phyloP scores from a whole-genome alignment of 1,140 invertebrate genomes.

The Trialeurodes vaporariorum region DNA sequence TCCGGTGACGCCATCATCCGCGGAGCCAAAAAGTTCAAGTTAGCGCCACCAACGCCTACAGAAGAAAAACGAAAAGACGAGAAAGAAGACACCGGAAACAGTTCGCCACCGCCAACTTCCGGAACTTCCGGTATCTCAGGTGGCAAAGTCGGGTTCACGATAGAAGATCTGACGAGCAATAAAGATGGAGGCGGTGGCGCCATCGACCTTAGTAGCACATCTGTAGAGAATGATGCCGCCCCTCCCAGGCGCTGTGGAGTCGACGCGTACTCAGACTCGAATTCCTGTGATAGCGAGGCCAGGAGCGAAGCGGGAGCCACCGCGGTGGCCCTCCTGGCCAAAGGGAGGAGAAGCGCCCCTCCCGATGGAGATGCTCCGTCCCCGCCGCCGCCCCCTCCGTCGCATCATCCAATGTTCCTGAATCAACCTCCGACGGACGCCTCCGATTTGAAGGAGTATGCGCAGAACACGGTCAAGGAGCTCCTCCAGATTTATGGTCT shows the following conservation, averaged over 20 bases:
- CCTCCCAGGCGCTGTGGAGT: background rate
- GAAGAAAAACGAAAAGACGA: too few relatives aligned
- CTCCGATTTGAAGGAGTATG: constrained; percentile 41
- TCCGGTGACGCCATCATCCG: constrained; percentile 6
- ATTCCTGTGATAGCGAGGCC: constrained; percentile 20
- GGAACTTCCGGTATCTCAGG: too few relatives aligned
- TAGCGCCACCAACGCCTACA: background rate
- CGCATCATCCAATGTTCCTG: constrained; percentile 2
- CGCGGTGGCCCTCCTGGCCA: constrained; percentile 5
- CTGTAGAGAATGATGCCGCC: constrained; percentile 9
- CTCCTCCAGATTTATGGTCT: constrained; percentile 45
- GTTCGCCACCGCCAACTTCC: background rate
- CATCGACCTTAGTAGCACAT: constrained; percentile 26
- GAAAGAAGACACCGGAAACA: too few relatives aligned
- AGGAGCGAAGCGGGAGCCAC: constrained; percentile 8
- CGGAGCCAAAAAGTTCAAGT: background rate
- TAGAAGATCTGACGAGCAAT: constrained; percentile 5
- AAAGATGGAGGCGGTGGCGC: constrained; percentile 14
- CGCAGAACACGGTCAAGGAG: constrained; percentile 46
- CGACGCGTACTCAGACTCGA: constrained; percentile 9
- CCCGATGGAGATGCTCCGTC: constrained; percentile 8
- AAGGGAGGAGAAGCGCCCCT: constrained; percentile 4
- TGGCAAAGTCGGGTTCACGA: background rate
- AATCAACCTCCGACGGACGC: constrained; percentile 23
- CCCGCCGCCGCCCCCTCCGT: constrained; percentile 4